phyloP scores from a whole-genome alignment of 2,113 vertebrate species.

The Nanger granti region DNA sequence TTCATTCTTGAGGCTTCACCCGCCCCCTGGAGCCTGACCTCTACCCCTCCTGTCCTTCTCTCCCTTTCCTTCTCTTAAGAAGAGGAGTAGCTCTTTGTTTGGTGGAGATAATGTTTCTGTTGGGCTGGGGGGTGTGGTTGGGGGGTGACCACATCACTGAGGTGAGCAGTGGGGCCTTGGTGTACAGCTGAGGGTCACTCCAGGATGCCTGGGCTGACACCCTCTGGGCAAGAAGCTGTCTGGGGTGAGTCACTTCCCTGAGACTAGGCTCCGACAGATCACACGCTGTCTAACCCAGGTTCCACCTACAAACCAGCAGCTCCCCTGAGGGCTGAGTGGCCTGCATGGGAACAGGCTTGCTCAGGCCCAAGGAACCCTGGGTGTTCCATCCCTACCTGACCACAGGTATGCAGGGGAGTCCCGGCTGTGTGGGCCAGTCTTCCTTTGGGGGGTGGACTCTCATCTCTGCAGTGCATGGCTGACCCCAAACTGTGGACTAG shows the following conservation, averaged over 20 bases:
- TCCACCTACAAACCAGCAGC: background rate
- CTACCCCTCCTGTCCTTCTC: too few relatives aligned
- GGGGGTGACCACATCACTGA: background rate
- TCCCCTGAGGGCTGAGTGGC: background rate
- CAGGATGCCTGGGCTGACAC: background rate
- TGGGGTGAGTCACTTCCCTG: background rate
- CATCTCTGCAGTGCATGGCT: background rate
- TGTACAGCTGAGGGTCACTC: background rate
- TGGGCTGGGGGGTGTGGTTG: too few relatives aligned
- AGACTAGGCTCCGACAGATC: background rate
- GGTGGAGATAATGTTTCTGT: too few relatives aligned
- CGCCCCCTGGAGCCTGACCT: too few relatives aligned
- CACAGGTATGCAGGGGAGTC: background rate
- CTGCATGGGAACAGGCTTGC: constrained; percentile 12
- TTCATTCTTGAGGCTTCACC: background rate
- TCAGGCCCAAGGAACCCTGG: constrained; percentile 27
- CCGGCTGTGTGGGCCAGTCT: background rate
- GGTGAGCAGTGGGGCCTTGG: background rate
- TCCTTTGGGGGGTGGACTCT: background rate
- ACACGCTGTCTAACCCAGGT: background rate
- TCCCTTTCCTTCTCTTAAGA: too few relatives aligned
- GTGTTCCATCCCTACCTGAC: background rate
- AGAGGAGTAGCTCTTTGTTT: too few relatives aligned
- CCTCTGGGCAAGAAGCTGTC: background rate
- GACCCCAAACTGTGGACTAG: background rate